Base-by-base conservation (phyloP, 2,113 vertebrate species). In the Gracilinanus agilis region DNA sequence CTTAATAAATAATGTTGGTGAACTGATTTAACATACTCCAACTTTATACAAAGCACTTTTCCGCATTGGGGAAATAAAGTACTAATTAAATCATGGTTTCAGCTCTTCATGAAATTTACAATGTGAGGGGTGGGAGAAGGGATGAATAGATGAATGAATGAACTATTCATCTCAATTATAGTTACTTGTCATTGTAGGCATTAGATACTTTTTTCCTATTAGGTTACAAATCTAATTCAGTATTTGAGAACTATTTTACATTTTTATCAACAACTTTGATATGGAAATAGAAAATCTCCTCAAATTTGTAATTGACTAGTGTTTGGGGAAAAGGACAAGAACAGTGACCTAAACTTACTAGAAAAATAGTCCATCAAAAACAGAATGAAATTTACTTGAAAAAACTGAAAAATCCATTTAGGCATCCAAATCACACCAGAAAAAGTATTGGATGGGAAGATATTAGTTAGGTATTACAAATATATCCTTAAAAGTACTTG, bases 281-380 rank as follows among this genome's bases (percentile, higher is more conserved):
- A 89, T 24, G 49, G 93, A 92, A 88, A 24, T 55, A 92, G 54
- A 91, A 53, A 93, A 89, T 95, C 29, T 53, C 23, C 23, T 90
- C 95, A 44, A 27, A 93, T 96, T 58, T 93, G 83, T 97, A 93
- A 90, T 90, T 92, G 83, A 24, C 90, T 90, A 49, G 92, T 44
- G 40, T 94, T 90, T 91, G 91, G 90, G 94, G 94, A n/a, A 54
- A 10, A 75, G 92, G 94, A 96, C 90, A 95, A 94, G 96, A 95
- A 90, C 95, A 93, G 53, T 96, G 91, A 93, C 67, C 88, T 94
- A 61, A 96, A 94, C 40, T 95, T 89, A 95, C 92, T 55, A 91
- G 91, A 92, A 89, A 95, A 98, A 95, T 53, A 2, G 91, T 91
- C 55, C 54, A 56, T 95, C 25, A 53, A 96, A 95, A 96, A 91